A percentile compares a stretch with the other conserved stretches of the same genome.
Evolutionary conservation across 2,797 vertebrate genomes (phyloP).

Genomic region (Amblyraja radiata): DNA sequence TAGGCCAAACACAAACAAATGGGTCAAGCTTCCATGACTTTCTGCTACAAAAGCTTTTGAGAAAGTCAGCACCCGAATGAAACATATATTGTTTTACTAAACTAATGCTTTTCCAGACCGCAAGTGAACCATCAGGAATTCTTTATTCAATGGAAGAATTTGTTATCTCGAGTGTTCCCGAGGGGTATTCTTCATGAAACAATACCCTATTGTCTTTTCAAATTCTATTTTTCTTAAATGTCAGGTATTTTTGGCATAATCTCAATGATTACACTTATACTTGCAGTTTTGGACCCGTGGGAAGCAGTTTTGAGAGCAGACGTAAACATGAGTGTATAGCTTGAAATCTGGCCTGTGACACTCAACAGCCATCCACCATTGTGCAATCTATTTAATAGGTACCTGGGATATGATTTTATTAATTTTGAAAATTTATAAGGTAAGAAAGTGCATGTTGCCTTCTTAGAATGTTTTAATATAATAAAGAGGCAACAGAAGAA

Average conservation of each 20-base stretch:
- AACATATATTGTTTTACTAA: not conserved
- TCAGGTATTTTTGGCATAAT: not conserved
- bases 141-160: not conserved
- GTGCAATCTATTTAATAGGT: not conserved
- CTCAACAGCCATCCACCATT: not conserved
- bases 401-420: not conserved
- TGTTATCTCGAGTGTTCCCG: not conserved
- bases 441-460: not conserved
- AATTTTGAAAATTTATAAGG: not conserved
- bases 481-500: not conserved
- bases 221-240: not conserved
- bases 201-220: not conserved
- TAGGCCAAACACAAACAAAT: too few relatives aligned
- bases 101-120: not conserved
- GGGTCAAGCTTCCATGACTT: not conserved
- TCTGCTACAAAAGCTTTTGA: not conserved
- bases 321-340: not conserved
- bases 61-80: not conserved
- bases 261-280: not conserved
- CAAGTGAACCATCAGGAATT: not conserved
- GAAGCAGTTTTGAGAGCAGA: not conserved
- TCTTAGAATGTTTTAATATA: not conserved
- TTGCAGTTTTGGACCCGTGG: not conserved
- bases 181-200: not conserved
- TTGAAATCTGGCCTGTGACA: not conserved